Conservation (phyloP, 1,140 invertebrate genomes). For the Caerostris extrusa region DNA sequence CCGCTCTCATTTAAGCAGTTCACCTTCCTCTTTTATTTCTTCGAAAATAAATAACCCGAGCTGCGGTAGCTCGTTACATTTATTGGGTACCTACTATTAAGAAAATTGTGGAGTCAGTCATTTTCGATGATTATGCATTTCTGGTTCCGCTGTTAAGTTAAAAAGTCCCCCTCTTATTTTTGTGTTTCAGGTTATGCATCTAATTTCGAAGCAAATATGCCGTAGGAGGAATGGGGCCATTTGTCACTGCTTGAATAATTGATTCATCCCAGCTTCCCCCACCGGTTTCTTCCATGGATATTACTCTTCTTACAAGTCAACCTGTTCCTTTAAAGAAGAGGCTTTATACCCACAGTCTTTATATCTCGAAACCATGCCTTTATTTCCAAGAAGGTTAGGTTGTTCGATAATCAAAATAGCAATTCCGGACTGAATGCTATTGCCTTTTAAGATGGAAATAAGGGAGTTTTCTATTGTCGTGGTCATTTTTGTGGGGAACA, state of each 20-base stretch:
- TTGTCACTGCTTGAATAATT: conserved; percentile 8
- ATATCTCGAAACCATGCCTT: neutral
- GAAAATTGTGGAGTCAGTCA: conserved; percentile 25
- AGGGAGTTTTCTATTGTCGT: too few species aligned
- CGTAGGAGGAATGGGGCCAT: neutral
- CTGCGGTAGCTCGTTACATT: neutral
- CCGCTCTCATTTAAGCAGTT: neutral
- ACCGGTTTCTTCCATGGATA: neutral
- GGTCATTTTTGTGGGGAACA: too few species aligned
- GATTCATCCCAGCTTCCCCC: neutral
- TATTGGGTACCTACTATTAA: conserved; percentile 23
- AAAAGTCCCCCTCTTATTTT: conserved; percentile 22
- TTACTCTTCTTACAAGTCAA: neutral
- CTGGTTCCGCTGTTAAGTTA: conserved; percentile 22
- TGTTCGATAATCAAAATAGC: conserved; percentile 1
- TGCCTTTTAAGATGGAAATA: too few species aligned
- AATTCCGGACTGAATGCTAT: neutral
- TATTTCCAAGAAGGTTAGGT: neutral
- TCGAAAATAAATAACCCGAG: conserved; percentile 17
- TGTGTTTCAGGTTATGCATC: conserved; percentile 4
- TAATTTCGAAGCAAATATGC: neutral
- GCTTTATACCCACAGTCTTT: too few species aligned
- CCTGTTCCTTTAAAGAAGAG: neutral
- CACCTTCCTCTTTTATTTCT: neutral
- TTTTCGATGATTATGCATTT: conserved; percentile 18